Base-by-base conservation (phyloP, 2,113 vertebrate genomes). In the Gallinago undulata region DNA sequence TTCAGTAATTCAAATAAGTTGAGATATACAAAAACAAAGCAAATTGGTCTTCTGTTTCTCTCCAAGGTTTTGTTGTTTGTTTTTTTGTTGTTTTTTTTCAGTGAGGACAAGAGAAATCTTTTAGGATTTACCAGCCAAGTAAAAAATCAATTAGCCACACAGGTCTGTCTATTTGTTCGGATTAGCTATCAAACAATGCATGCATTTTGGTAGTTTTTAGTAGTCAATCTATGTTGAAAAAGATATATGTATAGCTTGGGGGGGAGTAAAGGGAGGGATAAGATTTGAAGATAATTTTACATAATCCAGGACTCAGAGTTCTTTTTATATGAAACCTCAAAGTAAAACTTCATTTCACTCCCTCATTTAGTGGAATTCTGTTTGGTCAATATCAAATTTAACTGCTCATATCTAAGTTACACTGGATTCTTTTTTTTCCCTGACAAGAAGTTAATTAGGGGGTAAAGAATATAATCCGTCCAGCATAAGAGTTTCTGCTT, bases 101-200 rank as follows among this genome's bases (percentile, higher is more conserved):
- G 5, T 4, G 2, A 55, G 14, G 23, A 81, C 39, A 70, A 74
- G 7, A 60, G 82, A 91, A 47, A 73, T 43, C 2, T 47, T 56
- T 66, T 48, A 10, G 21, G 15, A 35, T 74, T 76, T 91, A 86
- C 68, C 5, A 83, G 27, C 7, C 76, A 81, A 90, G 19, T 80
- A 45, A 95, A 94, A 92, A 95, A 91, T 89, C 87, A 84, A 56
- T 94, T 80, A 86, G 62, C 87, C 75, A 57, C 62, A 84, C 37
- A 37, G 23, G n/a, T 67, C n/a, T 94, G 39, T 55, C 27, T 85
- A 48, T 86, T 77, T 84, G 24, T 83, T 70, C 53, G 37, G 50
- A 90, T 74, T 92, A 93, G 30, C 43, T 86, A 48, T 41, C 45
- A 90, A 87, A 64, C 16, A 92, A 81, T 63, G 14, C 9, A 70